phyloP scores from a whole-genome alignment of 2,113 vertebrate genomes.

The Gorsachius goisagi region DNA sequence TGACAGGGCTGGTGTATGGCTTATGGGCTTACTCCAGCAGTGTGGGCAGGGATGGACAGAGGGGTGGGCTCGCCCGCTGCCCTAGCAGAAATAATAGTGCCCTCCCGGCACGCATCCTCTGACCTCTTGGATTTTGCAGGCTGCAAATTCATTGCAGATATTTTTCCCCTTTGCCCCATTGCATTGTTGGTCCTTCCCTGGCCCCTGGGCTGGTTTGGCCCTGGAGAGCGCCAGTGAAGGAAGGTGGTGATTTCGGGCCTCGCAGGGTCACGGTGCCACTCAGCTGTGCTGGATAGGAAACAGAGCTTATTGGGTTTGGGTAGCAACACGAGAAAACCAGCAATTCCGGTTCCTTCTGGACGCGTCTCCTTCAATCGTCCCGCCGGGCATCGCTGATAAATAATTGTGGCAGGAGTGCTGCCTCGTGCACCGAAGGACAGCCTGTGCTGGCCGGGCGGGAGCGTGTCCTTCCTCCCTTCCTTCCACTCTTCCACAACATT shows the following conservation, averaged over 20 bases:
- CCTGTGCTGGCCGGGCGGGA: neutral
- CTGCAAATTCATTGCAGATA: neutral
- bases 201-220: neutral
- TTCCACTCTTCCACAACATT: accelerated
- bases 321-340: conserved; percentile 4
- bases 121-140: neutral
- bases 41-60: neutral
- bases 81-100: neutral
- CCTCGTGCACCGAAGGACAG: neutral
- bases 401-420: neutral
- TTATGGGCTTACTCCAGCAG: neutral
- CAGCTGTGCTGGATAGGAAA: neutral
- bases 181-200: neutral
- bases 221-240: accelerated
- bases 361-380: neutral
- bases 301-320: neutral
- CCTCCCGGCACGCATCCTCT: neutral
- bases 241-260: neutral
- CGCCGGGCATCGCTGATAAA: neutral
- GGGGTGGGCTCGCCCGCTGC: neutral
- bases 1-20: accelerated
- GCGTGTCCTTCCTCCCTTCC: accelerated
- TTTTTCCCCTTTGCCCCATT: neutral
- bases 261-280: neutral
- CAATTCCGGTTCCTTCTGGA: conserved; percentile 51